These are phyloP conservation scores for Eristalis arbustorum DNA, from an alignment of 2,888 invertebrate genomes.

Conservation along the genomic window DNA sequence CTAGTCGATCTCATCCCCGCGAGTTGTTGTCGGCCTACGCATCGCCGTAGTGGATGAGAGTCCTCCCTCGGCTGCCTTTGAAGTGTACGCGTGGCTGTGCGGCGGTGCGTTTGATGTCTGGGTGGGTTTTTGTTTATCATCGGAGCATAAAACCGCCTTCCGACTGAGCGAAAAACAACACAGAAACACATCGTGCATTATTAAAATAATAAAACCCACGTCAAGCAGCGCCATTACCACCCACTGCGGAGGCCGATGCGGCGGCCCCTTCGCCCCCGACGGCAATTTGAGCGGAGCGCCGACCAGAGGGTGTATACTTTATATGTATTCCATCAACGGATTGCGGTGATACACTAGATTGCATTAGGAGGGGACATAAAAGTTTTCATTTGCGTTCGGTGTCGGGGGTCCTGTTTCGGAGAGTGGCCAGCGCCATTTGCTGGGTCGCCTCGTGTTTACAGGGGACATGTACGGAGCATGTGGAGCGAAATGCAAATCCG, in stretches of 20 bases:
- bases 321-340: slow-evolving; percentile 41
- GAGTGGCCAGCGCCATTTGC: neutral
- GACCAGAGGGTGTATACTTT: neutral
- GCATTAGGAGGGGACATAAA: neutral
- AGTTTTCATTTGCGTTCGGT: slow-evolving; percentile 2
- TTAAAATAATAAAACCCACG: slow-evolving; percentile 24
- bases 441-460: neutral
- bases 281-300: slow-evolving; percentile 22
- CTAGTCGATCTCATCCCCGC: neutral
- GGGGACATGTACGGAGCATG: neutral
- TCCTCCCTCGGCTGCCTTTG: neutral
- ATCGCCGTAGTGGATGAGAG: neutral
- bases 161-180: neutral
- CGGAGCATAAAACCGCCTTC: neutral
- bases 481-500: slow-evolving; percentile 11
- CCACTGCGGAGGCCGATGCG: neutral
- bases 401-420: neutral
- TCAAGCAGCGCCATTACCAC: slow-evolving; percentile 1
- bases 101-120: slow-evolving; percentile 13
- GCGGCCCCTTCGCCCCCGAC: neutral
- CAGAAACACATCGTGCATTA: slow-evolving; percentile 2
- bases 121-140: neutral
- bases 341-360: neutral
- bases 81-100: slow-evolving; percentile 1
- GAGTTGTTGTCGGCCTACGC: neutral